These are phyloP conservation scores for Vireo altiloquus DNA, from an alignment of 2,113 vertebrate species.

Conservation along the genomic window DNA sequence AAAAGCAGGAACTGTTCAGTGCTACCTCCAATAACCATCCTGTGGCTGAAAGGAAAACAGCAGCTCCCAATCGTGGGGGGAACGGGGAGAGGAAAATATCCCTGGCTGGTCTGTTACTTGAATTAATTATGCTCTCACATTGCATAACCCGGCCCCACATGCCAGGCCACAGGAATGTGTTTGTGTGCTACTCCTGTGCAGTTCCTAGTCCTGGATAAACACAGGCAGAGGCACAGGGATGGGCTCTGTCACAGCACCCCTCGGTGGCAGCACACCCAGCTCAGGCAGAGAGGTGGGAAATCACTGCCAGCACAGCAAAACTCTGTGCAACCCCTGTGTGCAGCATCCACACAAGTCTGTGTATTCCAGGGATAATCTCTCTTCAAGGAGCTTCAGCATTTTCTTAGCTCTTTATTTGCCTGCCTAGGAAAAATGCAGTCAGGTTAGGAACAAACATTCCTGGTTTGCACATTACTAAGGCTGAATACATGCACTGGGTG, in stretches of 20 bases:
- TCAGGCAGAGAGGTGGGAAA: background rate
- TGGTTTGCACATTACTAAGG: background rate
- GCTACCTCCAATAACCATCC: rapidly evolving
- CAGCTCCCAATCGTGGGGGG: background rate
- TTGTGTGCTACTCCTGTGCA: background rate
- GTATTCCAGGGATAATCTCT: background rate
- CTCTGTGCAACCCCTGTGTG: rapidly evolving
- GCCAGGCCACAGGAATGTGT: constrained; percentile 38
- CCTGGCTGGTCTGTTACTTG: background rate
- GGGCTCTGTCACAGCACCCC: background rate
- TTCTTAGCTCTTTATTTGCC: background rate
- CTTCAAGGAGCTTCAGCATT: background rate
- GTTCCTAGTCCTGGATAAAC: background rate
- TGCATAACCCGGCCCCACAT: rapidly evolving
- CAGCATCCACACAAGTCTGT: rapidly evolving
- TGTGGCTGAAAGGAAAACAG: background rate
- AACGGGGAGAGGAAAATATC: background rate
- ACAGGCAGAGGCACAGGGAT: rapidly evolving
- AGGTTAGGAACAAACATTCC: background rate
- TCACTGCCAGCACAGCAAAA: background rate
- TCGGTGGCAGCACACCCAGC: background rate
- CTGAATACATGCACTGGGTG: background rate
- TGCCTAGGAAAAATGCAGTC: background rate
- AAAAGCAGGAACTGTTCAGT: rapidly evolving
- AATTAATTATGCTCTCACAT: background rate